phyloP scores from a whole-genome alignment of 2,113 vertebrate species.

The rat (Rattus norvegicus) region DNA sequence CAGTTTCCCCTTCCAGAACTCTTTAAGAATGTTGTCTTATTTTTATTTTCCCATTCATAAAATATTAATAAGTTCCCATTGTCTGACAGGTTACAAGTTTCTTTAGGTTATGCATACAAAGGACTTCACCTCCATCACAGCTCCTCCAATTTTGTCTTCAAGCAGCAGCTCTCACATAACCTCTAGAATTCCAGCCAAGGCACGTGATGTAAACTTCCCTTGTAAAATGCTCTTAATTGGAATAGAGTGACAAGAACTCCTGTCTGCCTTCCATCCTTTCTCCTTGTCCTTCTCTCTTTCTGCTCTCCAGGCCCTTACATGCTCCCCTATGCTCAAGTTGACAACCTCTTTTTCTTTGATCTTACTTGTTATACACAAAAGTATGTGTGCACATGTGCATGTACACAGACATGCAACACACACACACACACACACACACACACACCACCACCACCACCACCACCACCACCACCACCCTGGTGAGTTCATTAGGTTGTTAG shows the following conservation, averaged over 20 bases:
- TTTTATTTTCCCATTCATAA: neutral
- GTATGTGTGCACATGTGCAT: rapidly evolving
- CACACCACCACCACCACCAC: neutral
- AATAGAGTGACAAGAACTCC: neutral
- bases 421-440: neutral
- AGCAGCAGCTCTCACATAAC: neutral
- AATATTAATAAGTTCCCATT: neutral
- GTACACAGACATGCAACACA: neutral
- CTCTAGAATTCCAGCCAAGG: neutral
- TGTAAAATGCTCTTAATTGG: neutral
- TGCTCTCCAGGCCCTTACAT: neutral
- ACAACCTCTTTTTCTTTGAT: too few relatives aligned
- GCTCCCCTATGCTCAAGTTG: neutral
- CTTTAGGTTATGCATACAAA: neutral
- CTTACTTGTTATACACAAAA: neutral
- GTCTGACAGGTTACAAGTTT: neutral
- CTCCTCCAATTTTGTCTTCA: neutral
- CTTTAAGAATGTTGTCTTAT: neutral
- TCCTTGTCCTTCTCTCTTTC: neutral
- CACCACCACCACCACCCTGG: too few relatives aligned
- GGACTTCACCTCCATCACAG: too few relatives aligned
- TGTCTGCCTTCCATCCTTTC: neutral
- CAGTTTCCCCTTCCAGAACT: neutral
- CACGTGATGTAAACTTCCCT: neutral
- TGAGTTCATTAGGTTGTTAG: neutral